Percentiles rank a stretch among this genome's conserved stretches.
Conservation (phyloP, 2,888 invertebrate genomes). For the Clanis bilineata region DNA sequence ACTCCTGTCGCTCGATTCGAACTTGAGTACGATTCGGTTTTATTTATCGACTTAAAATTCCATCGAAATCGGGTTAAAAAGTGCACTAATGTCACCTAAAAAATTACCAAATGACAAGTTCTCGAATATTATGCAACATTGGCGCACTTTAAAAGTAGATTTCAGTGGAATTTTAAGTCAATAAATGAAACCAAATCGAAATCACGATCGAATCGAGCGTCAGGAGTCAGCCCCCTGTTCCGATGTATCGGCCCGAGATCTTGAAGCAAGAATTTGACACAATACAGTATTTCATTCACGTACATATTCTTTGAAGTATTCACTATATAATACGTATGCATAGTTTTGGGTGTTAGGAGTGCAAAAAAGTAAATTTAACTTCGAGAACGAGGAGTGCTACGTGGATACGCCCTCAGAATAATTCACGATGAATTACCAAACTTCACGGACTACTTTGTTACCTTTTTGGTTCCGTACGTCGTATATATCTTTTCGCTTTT, state of each 20-base stretch:
- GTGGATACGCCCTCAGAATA: neutral
- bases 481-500: neutral
- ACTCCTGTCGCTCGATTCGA: too few species aligned
- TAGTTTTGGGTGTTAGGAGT: neutral
- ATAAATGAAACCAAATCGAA: too few species aligned
- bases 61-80: too few species aligned
- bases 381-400: neutral
- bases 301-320: neutral
- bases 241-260: neutral
- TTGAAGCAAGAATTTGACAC: neutral
- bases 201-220: too few species aligned
- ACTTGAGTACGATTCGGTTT: too few species aligned
- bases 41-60: too few species aligned
- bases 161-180: too few species aligned
- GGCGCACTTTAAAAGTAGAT: too few species aligned
- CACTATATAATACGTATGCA: neutral
- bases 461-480: neutral
- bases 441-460: neutral
- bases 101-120: too few species aligned
- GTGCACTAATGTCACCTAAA: too few species aligned
- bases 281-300: neutral
- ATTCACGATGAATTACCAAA: neutral
- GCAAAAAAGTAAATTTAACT: neutral
- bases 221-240: too few species aligned
- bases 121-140: too few species aligned